Base-by-base conservation (phyloP, 2,888 invertebrate species). In the Drosophila differens region DNA sequence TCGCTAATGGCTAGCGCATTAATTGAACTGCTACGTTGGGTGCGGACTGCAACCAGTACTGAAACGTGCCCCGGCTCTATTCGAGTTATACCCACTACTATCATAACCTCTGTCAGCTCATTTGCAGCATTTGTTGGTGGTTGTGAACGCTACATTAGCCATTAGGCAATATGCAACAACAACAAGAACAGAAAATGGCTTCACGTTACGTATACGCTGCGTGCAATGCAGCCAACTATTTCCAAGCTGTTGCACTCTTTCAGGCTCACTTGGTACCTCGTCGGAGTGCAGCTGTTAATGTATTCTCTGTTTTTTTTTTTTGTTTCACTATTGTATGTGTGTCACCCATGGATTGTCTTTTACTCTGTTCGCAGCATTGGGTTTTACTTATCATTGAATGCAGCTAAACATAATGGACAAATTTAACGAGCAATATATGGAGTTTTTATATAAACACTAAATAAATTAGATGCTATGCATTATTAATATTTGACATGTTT, bases 161-260 rank as follows among this genome's bases (percentile, higher is more conserved):
- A 81, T 81, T 78, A 78, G 53, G n/a, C 62, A 53, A 35, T 41
- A 57, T 59, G 72, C 76, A 76, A 68, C 66, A 60, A 44, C 59
- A 62, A n/a, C 67, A 61, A 57, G 25, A 70, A 44, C 55, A 70
- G n/a, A n/a, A 39, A 72, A 63, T 68, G 67, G 76, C 72, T 76
- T 65, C 25, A 30, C 41, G 68, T 78, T 85, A 82, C 81, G 87
- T 80, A 87, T 89, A 85, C 86, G 87, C 76, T 70, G 68, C 74
- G 73, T 81, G 54, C 70, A 69, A 70, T 58, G 70, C 62, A 58
- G 66, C 74, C 72, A 83, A 83, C 82, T 72, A 74, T 87, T 89
- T 87, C 87, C 87, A 83, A 85, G 90, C 90, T 87, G 88, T 77
- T 87, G 88, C 83, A 87, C 87, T 76, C 74, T 89, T 87, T 89